Conservation (phyloP, 2,888 invertebrate genomes). For the Drosophila neutralis region DNA sequence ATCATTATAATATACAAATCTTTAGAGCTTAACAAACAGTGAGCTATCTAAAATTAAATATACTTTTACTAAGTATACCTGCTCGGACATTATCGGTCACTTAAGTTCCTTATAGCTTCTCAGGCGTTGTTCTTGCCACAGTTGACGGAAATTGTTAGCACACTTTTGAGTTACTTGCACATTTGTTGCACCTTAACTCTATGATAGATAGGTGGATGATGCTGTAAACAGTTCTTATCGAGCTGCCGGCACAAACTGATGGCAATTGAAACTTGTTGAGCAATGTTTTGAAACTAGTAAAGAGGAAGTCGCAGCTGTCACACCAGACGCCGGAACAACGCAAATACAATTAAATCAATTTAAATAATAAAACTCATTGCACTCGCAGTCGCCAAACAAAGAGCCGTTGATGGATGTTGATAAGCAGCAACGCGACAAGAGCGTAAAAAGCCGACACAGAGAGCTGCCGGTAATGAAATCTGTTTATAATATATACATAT, state of each 20-base stretch:
- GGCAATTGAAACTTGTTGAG: slow-evolving; percentile 36
- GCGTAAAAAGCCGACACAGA: slow-evolving; percentile 22
- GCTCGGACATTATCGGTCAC: slow-evolving; percentile 48
- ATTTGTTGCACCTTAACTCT: not conserved
- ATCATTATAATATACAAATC: not conserved
- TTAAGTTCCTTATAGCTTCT: slow-evolving; percentile 4
- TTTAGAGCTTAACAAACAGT: not conserved
- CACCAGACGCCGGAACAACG: slow-evolving; percentile 64
- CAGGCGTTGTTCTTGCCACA: slow-evolving; percentile 29
- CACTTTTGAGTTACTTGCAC: slow-evolving; percentile 1
- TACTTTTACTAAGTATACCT: slow-evolving; percentile 40
- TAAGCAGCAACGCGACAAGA: slow-evolving; percentile 48
- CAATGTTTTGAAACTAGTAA: slow-evolving; percentile 53
- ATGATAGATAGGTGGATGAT: not conserved
- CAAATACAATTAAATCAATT: slow-evolving; percentile 78
- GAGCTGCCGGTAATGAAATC: slow-evolving; percentile 41
- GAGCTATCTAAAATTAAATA: not conserved
- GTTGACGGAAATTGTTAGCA: not conserved
- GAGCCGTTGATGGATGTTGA: slow-evolving; percentile 49
- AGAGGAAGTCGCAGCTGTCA: slow-evolving; percentile 62
- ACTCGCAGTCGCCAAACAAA: slow-evolving; percentile 44
- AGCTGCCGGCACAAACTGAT: slow-evolving; percentile 50
- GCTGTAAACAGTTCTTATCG: slow-evolving; percentile 40
- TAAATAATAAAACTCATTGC: slow-evolving; percentile 69
- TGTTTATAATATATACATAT: slow-evolving; percentile 37